Base-by-base conservation (phyloP, 2,888 invertebrate species). In the Palloptera scutellata region DNA sequence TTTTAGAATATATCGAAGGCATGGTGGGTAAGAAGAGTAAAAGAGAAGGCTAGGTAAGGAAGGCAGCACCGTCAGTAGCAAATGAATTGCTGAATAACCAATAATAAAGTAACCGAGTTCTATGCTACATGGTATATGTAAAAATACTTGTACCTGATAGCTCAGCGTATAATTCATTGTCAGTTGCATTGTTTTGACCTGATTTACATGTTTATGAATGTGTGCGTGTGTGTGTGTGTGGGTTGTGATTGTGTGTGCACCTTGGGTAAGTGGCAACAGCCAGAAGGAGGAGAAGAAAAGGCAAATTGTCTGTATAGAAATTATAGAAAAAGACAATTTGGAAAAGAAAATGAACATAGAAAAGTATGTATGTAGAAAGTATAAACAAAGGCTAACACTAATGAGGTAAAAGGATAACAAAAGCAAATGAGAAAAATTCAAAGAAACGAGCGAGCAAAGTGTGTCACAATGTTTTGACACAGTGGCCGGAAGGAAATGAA, bases 181-280 rank as follows among this genome's bases (percentile, higher is more conserved):
- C 82, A 82, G 77, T 77, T 82, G 79, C 81, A 81, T 82, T 81
- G 80, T 81, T 80, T 79, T 82, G 81, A 81, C 83, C 83, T 81
- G 81, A 81, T 81, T 81, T 82, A 81, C 82, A 82, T 81, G 80
- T 70, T 73, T 72, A 71, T 74, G 72, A 70, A 72, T 72, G 69
- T 30, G 6, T 30, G 30, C 30, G 3, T 30, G 30, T 30, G 30
- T 30, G 30, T 30, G 30, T 30, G 30, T 30, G 30, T 6, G 30
- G n/a, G n/a, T n/a, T 70, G 61, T 72, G 73, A 60, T 53, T 67
- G 30, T 51, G 48, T 30, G n/a, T 45, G 40, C 64, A 64, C 41
- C 57, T 42, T 12, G 15, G 45, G 51, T 45, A 15, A 17, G 51
- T 45, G 30, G 17, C 12, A 30, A 59, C 60, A 52, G 61, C 55